Base-by-base conservation (phyloP, 2,113 vertebrate species). In the Speoplatyrhinus poulsoni region DNA sequence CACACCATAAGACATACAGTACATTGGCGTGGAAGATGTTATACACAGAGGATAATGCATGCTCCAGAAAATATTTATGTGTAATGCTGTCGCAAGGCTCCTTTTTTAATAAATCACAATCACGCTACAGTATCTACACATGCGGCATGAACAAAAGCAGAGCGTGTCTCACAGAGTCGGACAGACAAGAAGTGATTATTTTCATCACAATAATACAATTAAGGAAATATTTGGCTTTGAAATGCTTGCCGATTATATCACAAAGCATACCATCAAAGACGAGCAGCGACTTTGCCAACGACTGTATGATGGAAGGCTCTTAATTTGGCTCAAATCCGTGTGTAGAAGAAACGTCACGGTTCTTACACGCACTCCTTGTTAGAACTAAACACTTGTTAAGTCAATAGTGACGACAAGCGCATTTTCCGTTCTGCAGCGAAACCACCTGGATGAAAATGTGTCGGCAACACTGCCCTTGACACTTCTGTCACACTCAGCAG, bases 401-500 rank as follows among this genome's bases (percentile, higher is more conserved):
- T 1, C 55, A 85, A 85, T 50, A 61, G 60, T 65, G 54, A 60
- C 48, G 59, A 47, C 73, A 63, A 61, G 59, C 62, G 65, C 26
- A 55, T 81, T 86, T 81, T 66, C 77, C 65, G 69, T 74, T 62
- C 67, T 65, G 12, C 46, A 67, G 68, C 53, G 76, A 67, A 60
- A 67, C 9, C 54, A 76, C 75, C 77, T 74, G 75, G 73, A 33
- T 65, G 33, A 72, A 67, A 69, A 11, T 41, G 54, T 63, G 46
- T 46, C 17, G 10, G 58, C 46, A 54, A 33, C 67, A 53, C 65
- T 62, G 53, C 70, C 70, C 73, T 58, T 75, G 81, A 79, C 69
- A 80, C 60, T 83, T 81, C 76, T 81, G 80, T 79, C 78, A 89
- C 79, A 84, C 81, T 68, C 67, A 4, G 19, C 59, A 60, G 63